phyloP scores from a whole-genome alignment of 2,888 invertebrate genomes.

The Caenorhabditis doughertyi region DNA sequence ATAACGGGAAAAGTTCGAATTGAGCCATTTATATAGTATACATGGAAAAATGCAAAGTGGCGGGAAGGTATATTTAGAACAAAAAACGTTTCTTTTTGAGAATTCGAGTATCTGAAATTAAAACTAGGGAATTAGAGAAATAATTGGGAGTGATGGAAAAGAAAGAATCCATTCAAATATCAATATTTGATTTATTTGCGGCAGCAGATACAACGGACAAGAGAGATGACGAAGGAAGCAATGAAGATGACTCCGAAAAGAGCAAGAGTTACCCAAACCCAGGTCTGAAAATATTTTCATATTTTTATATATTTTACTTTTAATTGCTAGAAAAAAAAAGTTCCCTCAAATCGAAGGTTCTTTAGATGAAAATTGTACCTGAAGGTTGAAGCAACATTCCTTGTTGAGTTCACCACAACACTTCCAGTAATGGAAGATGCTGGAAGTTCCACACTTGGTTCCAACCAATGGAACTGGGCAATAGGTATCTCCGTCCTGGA shows the following conservation, averaged over 20 bases:
- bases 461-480: slow-evolving; percentile 79
- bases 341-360: neutral
- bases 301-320: neutral
- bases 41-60: slow-evolving; percentile 1
- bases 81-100: neutral
- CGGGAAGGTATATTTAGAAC: neutral
- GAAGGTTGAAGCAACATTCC: slow-evolving; percentile 80
- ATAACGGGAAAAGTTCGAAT: neutral
- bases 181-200: slow-evolving; percentile 66
- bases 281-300: slow-evolving; percentile 70
- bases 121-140: slow-evolving; percentile 2
- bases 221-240: slow-evolving; percentile 76
- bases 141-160: too few species aligned
- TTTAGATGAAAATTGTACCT: slow-evolving; percentile 67
- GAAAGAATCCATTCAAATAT: neutral
- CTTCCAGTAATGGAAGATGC: slow-evolving; percentile 80
- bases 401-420: slow-evolving; percentile 80
- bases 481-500: slow-evolving; percentile 77
- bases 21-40: slow-evolving; percentile 11
- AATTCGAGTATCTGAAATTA: slow-evolving; percentile 28
- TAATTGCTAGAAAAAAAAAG: neutral
- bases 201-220: slow-evolving; percentile 79
- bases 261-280: slow-evolving; percentile 78
- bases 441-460: slow-evolving; percentile 77
- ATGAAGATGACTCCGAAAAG: slow-evolving; percentile 77